phyloP scores from a whole-genome alignment of 2,797 vertebrate genomes.

The Lophius americanus region DNA sequence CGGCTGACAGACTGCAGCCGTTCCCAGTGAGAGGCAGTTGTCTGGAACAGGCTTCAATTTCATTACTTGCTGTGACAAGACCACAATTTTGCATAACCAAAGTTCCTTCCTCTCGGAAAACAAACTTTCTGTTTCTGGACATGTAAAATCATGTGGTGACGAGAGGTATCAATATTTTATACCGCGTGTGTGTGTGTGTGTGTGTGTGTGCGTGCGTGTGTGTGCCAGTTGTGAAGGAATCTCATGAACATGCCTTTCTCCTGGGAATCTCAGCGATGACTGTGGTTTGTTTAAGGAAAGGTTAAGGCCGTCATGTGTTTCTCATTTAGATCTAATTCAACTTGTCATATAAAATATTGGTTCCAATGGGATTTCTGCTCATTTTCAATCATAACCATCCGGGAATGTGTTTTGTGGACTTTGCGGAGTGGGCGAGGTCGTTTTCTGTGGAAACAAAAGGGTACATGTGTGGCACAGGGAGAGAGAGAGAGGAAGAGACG shows the following conservation, averaged over 20 bases:
- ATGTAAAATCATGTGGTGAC: conserved; percentile 76
- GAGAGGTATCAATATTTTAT: conserved; percentile 76
- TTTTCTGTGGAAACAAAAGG: conserved; percentile 63
- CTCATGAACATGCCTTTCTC: conserved; percentile 77
- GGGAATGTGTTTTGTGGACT: conserved; percentile 74
- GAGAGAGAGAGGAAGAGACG: conserved; percentile 33
- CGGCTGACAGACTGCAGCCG: conserved; percentile 49
- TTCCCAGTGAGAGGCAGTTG: conserved; percentile 30
- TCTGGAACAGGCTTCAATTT: conserved; percentile 51
- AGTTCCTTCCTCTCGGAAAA: conserved; percentile 54
- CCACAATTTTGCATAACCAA: conserved; percentile 62
- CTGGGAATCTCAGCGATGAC: conserved; percentile 79
- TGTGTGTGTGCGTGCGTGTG: conserved; percentile 46
- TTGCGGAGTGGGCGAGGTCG: conserved; percentile 46
- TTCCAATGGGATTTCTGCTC: conserved; percentile 78
- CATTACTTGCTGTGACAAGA: conserved; percentile 73
- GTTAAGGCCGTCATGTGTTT: conserved; percentile 81
- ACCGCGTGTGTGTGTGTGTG: conserved; percentile 37
- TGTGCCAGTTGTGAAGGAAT: conserved; percentile 78
- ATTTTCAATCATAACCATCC: conserved; percentile 69
- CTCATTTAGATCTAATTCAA: conserved; percentile 77
- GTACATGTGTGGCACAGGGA: conserved; percentile 62
- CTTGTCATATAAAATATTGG: conserved; percentile 79
- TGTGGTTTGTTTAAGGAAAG: conserved; percentile 77
- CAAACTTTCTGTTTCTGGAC: conserved; percentile 64